These are phyloP conservation scores for Acronicta leporina DNA, from an alignment of 2,888 invertebrate species.

Conservation along the genomic window DNA sequence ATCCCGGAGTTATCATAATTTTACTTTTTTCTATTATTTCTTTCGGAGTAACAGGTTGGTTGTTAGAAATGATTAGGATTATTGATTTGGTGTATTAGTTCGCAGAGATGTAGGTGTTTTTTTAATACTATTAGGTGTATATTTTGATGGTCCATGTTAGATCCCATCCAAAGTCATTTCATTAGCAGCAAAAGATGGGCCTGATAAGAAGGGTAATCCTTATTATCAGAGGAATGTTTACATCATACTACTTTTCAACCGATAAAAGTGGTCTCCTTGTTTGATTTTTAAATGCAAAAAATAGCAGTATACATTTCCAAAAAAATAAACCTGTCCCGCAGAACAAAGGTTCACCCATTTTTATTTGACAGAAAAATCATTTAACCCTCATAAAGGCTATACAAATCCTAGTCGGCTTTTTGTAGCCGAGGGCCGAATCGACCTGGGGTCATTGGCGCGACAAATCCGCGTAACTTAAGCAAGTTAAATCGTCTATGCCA, in stretches of 20 bases:
- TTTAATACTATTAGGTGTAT: too few relatives aligned
- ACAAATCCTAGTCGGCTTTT: constrained; percentile 65
- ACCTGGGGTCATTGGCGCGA: constrained; percentile 59
- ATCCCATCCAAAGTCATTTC: too few relatives aligned
- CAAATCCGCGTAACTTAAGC: constrained; percentile 71
- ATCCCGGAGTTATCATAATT: constrained; percentile 53
- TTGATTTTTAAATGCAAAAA: neutral
- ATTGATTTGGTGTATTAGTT: constrained; percentile 18
- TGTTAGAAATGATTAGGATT: constrained; percentile 36
- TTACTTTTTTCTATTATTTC: constrained; percentile 51
- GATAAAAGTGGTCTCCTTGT: constrained; percentile 5
- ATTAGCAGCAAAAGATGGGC: too few relatives aligned
- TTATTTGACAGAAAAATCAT: constrained; percentile 64
- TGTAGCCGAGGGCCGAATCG: constrained; percentile 58
- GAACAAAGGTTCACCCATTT: constrained; percentile 49
- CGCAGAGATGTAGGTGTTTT: too few relatives aligned
- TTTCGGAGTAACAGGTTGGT: constrained; percentile 57
- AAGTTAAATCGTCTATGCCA: constrained; percentile 76
- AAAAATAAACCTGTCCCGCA: constrained; percentile 14
- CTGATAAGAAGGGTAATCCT: too few relatives aligned
- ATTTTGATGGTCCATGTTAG: too few relatives aligned
- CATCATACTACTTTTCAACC: constrained; percentile 4
- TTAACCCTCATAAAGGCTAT: constrained; percentile 57
- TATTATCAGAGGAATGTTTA: too few relatives aligned
- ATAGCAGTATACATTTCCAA: constrained; percentile 18